phyloP scores from a whole-genome alignment of 2,888 invertebrate genomes.

The Ceramica pisi region DNA sequence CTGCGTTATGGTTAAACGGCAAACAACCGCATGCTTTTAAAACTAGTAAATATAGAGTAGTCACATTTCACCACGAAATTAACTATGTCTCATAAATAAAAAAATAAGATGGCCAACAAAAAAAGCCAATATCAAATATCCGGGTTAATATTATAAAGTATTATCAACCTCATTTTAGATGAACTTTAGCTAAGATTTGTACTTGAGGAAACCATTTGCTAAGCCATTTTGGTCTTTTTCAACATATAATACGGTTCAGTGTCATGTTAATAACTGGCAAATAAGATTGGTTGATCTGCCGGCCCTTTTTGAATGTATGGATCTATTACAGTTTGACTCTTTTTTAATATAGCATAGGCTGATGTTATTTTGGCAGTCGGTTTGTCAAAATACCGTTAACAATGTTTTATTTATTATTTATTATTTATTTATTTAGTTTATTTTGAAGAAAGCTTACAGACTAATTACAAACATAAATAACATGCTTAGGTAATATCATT shows the following conservation, averaged over 20 bases:
- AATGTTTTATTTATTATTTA: no score
- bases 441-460: no score
- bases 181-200: constrained; percentile 26
- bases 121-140: constrained; percentile 74
- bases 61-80: constrained; percentile 45
- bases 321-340: constrained; percentile 84
- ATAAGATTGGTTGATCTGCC: constrained; percentile 58
- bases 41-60: not conserved
- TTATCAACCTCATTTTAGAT: constrained; percentile 67
- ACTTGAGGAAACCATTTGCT: constrained; percentile 12
- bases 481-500: no score
- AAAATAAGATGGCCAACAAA: constrained; percentile 51
- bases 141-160: constrained; percentile 69
- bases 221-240: constrained; percentile 70
- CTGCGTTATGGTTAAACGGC: not conserved
- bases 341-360: constrained; percentile 75
- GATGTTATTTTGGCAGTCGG: constrained; percentile 53
- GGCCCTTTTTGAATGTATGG: constrained; percentile 86
- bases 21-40: not conserved
- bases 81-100: constrained; percentile 40
- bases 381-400: not conserved
- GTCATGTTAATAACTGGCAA: constrained; percentile 40
- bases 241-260: constrained; percentile 65
- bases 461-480: no score
- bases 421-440: no score